These are phyloP conservation scores for Aethina tumida DNA, from an alignment of 1,140 invertebrate genomes.

Conservation along the genomic window DNA sequence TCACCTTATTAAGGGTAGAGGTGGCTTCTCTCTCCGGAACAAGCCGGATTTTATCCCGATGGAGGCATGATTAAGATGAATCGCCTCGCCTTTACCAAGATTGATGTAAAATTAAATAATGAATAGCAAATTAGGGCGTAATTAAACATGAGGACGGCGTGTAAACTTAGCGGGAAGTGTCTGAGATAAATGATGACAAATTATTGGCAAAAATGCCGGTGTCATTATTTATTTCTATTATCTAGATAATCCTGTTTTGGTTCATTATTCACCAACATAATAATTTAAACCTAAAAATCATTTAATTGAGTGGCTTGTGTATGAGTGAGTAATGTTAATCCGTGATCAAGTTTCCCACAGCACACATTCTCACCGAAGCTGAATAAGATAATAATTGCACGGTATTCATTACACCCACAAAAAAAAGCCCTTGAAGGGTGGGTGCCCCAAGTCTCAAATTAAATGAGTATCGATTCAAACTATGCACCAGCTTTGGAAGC, in stretches of 20 bases:
- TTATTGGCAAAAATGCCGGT: conserved; percentile 2
- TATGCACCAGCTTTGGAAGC: background rate
- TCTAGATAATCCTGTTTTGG: too few relatives aligned
- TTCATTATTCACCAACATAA: too few relatives aligned
- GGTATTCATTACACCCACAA: background rate
- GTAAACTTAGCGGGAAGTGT: background rate
- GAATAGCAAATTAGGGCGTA: conserved; percentile 6
- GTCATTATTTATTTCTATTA: too few relatives aligned
- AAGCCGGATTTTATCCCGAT: conserved; percentile 4
- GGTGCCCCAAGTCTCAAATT: background rate
- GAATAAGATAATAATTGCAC: background rate
- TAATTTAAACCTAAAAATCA: background rate
- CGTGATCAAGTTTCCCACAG: too few relatives aligned
- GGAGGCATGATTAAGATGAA: conserved; percentile 9
- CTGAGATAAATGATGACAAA: background rate
- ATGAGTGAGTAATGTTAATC: background rate
- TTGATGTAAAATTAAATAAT: conserved; percentile 1
- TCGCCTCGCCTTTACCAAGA: conserved; percentile 5
- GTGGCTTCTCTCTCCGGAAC: conserved; percentile 1
- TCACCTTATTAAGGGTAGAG: background rate
- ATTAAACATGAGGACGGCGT: background rate
- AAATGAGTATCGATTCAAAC: background rate
- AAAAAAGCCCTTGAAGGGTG: background rate
- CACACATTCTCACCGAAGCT: background rate
- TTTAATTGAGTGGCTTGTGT: background rate